Percentiles rank a stretch among this genome's conserved stretches.
phyloP scores from a whole-genome alignment of 2,888 invertebrate species.

The Limnephilus lunatus region DNA sequence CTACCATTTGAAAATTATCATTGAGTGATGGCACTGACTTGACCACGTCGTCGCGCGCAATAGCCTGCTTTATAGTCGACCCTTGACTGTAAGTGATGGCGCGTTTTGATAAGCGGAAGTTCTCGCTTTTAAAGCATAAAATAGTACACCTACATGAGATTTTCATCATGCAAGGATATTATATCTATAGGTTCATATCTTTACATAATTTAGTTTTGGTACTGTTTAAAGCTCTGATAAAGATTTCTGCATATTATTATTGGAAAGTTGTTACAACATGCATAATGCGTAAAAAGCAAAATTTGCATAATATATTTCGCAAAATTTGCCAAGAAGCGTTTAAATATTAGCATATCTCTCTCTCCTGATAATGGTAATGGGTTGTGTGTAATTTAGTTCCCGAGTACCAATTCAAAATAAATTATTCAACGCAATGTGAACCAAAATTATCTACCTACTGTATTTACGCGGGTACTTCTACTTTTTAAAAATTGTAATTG shows the following conservation, averaged over 20 bases:
- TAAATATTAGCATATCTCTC: not conserved
- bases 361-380: constrained; percentile 2
- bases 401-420: not conserved
- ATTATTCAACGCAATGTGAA: constrained; percentile 2
- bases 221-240: not conserved
- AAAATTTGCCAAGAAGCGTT: not conserved
- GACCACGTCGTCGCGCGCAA: too few relatives aligned
- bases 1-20: too few relatives aligned
- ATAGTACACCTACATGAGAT: too few relatives aligned
- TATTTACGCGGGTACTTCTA: not conserved
- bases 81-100: too few relatives aligned
- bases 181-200: not conserved
- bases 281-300: not conserved
- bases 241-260: not conserved
- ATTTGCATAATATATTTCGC: not conserved
- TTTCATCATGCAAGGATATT: too few relatives aligned
- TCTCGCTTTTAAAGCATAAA: too few relatives aligned
- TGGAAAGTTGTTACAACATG: constrained; percentile 2
- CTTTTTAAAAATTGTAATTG: not conserved
- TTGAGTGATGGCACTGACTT: too few relatives aligned
- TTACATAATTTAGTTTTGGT: not conserved
- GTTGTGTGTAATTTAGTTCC: not conserved
- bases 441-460: not conserved
- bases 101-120: too few relatives aligned
- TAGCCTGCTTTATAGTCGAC: too few relatives aligned